Percentiles rank a stretch among this genome's conserved stretches.
Evolutionary conservation across 2,797 vertebrate genomes (phyloP).

Genomic region (Amblyraja radiata): DNA sequence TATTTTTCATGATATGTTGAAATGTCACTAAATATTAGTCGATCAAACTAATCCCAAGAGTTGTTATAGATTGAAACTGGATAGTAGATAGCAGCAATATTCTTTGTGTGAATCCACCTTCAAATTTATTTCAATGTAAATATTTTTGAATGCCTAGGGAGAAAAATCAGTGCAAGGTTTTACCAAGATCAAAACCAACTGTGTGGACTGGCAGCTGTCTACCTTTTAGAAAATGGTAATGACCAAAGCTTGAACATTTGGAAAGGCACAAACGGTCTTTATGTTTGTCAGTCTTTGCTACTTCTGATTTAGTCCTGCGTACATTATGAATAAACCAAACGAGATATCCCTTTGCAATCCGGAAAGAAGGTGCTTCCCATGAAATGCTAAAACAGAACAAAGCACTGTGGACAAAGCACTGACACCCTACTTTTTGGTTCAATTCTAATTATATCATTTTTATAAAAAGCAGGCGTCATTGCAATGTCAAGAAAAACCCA

Average conservation of each 20-base stretch:
- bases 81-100: not conserved
- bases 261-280: not conserved
- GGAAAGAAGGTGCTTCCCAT: not conserved
- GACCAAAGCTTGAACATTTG: slow-evolving; percentile 25
- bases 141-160: slow-evolving; percentile 38
- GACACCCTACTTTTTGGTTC: not conserved
- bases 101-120: slow-evolving; percentile 22
- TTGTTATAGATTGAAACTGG: not conserved
- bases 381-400: not conserved
- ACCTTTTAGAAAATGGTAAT: slow-evolving; percentile 39
- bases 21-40: not conserved
- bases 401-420: not conserved
- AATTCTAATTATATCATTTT: not conserved
- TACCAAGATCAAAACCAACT: slow-evolving; percentile 38
- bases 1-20: not conserved
- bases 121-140: slow-evolving; percentile 33
- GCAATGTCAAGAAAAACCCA: not conserved
- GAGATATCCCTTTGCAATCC: not conserved
- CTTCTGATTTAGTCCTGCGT: slow-evolving; percentile 20
- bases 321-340: not conserved
- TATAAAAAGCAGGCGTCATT: not conserved
- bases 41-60: not conserved
- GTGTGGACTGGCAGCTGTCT: slow-evolving; percentile 36
- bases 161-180: slow-evolving; percentile 36
- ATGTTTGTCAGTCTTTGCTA: slow-evolving; percentile 19